phyloP scores from a whole-genome alignment of 2,797 vertebrate species.

The Bradypodion pumilum region DNA sequence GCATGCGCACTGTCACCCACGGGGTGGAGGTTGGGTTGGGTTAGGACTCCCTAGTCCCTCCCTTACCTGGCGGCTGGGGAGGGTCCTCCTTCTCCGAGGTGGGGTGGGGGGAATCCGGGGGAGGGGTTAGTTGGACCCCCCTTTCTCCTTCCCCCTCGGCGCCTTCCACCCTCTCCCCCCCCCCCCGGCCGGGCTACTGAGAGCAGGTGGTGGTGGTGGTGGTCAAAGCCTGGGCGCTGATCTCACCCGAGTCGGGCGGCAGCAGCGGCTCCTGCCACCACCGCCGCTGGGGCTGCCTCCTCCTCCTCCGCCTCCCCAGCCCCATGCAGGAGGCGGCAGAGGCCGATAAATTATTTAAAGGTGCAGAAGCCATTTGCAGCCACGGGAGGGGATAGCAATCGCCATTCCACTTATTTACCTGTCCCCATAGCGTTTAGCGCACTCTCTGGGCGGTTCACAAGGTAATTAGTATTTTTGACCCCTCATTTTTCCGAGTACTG shows the following conservation, averaged over 20 bases:
- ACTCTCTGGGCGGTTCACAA: too few species aligned
- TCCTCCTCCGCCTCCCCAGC: constrained; percentile 46
- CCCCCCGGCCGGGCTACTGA: constrained; percentile 12
- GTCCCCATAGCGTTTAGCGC: too few species aligned
- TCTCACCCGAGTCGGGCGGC: constrained; percentile 44
- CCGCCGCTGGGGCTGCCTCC: constrained; percentile 21
- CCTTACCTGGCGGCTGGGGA: constrained; percentile 31
- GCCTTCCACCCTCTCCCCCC: not conserved
- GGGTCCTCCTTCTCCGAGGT: not conserved
- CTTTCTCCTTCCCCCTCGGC: not conserved
- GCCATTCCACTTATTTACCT: too few species aligned
- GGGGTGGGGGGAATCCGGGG: not conserved
- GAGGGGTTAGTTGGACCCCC: not conserved
- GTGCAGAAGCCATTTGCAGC: constrained; percentile 51
- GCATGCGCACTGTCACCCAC: too few species aligned
- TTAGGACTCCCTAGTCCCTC: too few species aligned
- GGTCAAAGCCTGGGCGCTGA: constrained; percentile 52
- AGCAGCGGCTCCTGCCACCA: not conserved
- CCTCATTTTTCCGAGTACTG: too few species aligned
- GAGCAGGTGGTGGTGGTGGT: constrained; percentile 64
- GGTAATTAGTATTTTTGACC: too few species aligned
- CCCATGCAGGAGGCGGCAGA: constrained; percentile 53
- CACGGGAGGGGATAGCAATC: not conserved
- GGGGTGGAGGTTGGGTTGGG: too few species aligned
- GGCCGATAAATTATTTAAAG: constrained; percentile 59